Evolutionary conservation across 2,888 invertebrate species (phyloP).

Genomic region (Noctua janthe): DNA sequence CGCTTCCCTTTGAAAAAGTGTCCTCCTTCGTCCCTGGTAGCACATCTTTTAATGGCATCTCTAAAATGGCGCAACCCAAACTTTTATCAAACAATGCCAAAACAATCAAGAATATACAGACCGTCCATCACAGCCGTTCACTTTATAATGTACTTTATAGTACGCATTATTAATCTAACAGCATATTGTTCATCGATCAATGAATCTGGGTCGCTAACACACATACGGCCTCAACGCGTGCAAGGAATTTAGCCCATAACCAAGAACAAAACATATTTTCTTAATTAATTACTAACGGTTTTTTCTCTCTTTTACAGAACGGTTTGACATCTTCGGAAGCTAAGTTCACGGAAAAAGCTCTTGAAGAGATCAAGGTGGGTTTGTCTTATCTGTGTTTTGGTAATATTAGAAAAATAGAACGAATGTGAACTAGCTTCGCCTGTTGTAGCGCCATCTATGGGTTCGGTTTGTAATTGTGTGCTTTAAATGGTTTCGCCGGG

Average conservation of each 20-base stretch:
- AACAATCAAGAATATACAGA: neutral
- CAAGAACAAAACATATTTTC: slow-evolving; percentile 32
- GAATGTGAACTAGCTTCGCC: neutral
- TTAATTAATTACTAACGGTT: slow-evolving; percentile 16
- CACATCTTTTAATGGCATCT: neutral
- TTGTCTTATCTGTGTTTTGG: slow-evolving; percentile 39
- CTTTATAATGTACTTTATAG: slow-evolving; percentile 21
- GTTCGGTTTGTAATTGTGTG: accelerated
- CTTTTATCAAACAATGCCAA: neutral
- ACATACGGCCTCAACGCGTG: slow-evolving; percentile 49
- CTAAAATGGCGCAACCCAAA: neutral
- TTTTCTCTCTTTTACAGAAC: slow-evolving; percentile 78
- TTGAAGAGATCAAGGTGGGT: slow-evolving; percentile 87
- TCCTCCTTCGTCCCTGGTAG: neutral
- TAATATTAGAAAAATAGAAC: neutral
- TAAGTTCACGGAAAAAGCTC: slow-evolving; percentile 84
- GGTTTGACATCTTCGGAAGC: slow-evolving; percentile 82
- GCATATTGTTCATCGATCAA: slow-evolving; percentile 64
- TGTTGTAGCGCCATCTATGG: slow-evolving; percentile 72
- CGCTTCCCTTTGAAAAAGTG: neutral
- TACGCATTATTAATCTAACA: slow-evolving; percentile 48
- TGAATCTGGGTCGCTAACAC: slow-evolving; percentile 60
- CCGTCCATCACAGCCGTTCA: slow-evolving; percentile 7
- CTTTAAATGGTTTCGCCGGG: neutral
- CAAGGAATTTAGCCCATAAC: slow-evolving; percentile 57